Evolutionary conservation across 2,113 vertebrate species (phyloP), one percentile per base, ranked within the genome.

Genomic region (Brachypteracias leptosomus): DNA sequence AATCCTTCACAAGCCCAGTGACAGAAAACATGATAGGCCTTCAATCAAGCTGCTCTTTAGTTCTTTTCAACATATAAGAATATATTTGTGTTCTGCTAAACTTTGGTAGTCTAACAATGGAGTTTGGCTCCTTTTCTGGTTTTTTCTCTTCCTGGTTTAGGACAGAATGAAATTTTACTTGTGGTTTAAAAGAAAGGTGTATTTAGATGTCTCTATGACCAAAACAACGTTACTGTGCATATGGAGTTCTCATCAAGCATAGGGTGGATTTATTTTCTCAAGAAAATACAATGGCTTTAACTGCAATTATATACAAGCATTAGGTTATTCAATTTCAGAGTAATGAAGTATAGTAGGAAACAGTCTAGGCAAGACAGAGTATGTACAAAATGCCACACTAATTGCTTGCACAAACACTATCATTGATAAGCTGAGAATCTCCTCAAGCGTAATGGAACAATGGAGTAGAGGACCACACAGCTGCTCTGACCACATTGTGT

Each of bases 1-100:
- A 95, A 86, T 18, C 13, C 72, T 75, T 95, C 82, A 95, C 77
- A 93, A 93, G 80, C 52, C 49, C 47, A 76, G 49, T 66, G 73
- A 88, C 51, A 91, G 90, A 80, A 75, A 88, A 95, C 44, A 25
- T 29, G 65, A 38, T 13, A 72, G 55, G 35, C 82, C 66, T 76
- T 92, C 52, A 77, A 3, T 54, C 29, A 85, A 85, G 16, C 52
- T 78, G 15, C 7, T 86, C 6, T 67, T 67, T n/a, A 22, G 16
- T 55, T 58, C 11, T 71, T 62, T 73, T 36, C 66, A 65, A 55
- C 18, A 42, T 57, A 46, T 7, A 47, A 58, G 31, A 79, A 57
- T 5, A 22, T 17, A 74, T 52, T 58, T 40, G 7, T 47, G 8
- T 57, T 79, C 49, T 78, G 63, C 26, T 79, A 18, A 72, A 49